Base-by-base conservation (phyloP, 2,888 invertebrate species). In the Acrobasis consociella region DNA sequence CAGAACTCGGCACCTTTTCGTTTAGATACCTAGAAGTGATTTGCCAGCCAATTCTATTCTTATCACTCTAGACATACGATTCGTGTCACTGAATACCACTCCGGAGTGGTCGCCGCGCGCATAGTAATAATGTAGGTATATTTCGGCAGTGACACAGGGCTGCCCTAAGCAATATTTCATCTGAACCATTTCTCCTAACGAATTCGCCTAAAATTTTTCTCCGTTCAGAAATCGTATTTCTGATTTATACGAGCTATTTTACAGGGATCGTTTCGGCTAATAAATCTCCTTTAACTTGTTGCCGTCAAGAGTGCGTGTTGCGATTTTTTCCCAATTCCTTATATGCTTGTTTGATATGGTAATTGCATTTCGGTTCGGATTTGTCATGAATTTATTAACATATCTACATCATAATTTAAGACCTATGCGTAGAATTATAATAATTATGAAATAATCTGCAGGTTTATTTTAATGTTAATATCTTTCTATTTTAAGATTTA, bases 231-330 rank as follows among this genome's bases (percentile, higher is more conserved):
- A 37, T 52, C 52, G 81, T 80, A 74, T 81, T 76, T 72, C 76
- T 85, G 86, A 87, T 87, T 87, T 88, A 86, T 86, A 82, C 76
- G 73, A 65, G 77, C 78, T 79, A 81, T 84, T 84, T 85, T 80
- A 83, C 81, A 81, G 78, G 81, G 78, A 82, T 82, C 83, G 86
- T 86, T 84, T 84, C 82, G 82, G 79, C 76, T 81, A 82, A 86
- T 88, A 87, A 87, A 88, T 88, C 86, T 82, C 74, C 67, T 78
- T 84, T 86, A 85, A 87, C 87, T 87, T 87, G 86, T 86, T 86
- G 85, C 84, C 77, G 80, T 62, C 72, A 39, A 10, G 49, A 58
- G 37, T 58, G 37, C 49, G 58, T 58, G 17, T 49, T 49, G 10
- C 58, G 58, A 52, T 37, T 52, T 52, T n/a, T 52, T 7, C 13